Evolutionary conservation across 2,113 vertebrate species (phyloP).

Genomic region (Albula glossodonta): DNA sequence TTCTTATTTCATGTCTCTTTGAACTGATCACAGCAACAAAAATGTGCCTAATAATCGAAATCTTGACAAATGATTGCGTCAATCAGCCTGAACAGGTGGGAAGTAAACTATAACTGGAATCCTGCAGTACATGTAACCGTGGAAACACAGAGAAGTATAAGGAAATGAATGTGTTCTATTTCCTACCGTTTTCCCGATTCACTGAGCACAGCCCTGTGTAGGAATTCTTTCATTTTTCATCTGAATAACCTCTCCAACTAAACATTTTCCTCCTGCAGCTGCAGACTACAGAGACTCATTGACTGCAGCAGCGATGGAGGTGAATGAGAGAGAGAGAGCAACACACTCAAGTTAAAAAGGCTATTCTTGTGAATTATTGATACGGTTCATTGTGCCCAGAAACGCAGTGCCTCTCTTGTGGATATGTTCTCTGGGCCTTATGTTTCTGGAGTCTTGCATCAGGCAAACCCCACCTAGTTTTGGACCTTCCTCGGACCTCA

Average conservation of each 20-base stretch:
- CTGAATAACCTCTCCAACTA: conserved; percentile 41
- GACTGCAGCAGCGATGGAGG: not conserved
- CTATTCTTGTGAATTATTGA: too few species aligned
- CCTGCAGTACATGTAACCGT: not conserved
- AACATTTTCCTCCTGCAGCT: not conserved
- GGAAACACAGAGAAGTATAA: not conserved
- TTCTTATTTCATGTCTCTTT: conserved; percentile 25
- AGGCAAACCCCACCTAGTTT: too few species aligned
- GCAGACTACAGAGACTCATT: not conserved
- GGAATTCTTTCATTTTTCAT: conserved; percentile 42
- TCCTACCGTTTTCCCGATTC: conserved; percentile 26
- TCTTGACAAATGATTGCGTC: not conserved
- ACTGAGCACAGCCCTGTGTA: not conserved
- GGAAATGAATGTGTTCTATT: conserved; percentile 37
- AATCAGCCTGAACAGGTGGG: not conserved
- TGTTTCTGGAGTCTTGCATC: too few species aligned
- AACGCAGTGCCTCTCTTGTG: too few species aligned
- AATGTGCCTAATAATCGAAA: not conserved
- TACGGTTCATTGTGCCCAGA: too few species aligned
- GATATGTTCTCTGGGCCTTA: too few species aligned
- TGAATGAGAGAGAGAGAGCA: not conserved
- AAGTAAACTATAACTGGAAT: not conserved
- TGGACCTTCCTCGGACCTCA: too few species aligned
- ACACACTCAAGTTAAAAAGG: too few species aligned
- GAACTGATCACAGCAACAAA: not conserved